Percentiles rank a stretch among this genome's conserved stretches.
These are phyloP conservation scores for Onthophagus sagittarius DNA, from an alignment of 2,888 invertebrate genomes.

Conservation along the genomic window DNA sequence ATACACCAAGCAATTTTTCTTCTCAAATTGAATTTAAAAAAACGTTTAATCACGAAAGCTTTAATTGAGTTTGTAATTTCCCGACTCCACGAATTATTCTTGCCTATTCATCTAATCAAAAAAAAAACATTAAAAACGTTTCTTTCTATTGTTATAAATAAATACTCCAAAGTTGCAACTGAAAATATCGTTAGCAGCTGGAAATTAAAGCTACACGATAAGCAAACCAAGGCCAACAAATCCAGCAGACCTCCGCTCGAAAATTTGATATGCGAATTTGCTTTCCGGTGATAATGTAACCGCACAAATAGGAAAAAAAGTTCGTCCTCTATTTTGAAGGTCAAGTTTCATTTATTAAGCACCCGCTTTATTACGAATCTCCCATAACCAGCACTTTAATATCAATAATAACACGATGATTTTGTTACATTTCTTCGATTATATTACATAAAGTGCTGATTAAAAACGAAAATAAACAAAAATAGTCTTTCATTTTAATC, in stretches of 20 bases:
- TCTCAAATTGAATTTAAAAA: too few relatives aligned
- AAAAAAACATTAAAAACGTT: too few relatives aligned
- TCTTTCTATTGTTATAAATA: too few relatives aligned
- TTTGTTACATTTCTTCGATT: background rate
- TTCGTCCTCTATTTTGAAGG: background rate
- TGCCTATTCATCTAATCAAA: too few relatives aligned
- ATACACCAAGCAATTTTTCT: too few relatives aligned
- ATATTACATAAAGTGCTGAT: background rate
- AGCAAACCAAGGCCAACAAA: background rate
- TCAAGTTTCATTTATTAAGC: background rate
- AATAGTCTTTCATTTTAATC: conserved; percentile 8
- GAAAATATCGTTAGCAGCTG: background rate
- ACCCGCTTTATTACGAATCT: too few relatives aligned
- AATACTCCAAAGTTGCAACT: background rate
- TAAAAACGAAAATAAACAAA: background rate
- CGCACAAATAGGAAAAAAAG: background rate
- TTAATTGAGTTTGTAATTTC: too few relatives aligned
- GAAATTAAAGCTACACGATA: background rate
- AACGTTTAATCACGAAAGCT: too few relatives aligned
- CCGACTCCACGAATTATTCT: too few relatives aligned
- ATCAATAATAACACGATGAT: background rate
- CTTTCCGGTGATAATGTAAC: background rate
- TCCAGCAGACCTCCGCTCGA: background rate
- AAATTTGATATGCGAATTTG: background rate
- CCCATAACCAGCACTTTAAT: too few relatives aligned